Conservation (phyloP, 2,113 vertebrate genomes). For the Arvicanthis niloticus region DNA sequence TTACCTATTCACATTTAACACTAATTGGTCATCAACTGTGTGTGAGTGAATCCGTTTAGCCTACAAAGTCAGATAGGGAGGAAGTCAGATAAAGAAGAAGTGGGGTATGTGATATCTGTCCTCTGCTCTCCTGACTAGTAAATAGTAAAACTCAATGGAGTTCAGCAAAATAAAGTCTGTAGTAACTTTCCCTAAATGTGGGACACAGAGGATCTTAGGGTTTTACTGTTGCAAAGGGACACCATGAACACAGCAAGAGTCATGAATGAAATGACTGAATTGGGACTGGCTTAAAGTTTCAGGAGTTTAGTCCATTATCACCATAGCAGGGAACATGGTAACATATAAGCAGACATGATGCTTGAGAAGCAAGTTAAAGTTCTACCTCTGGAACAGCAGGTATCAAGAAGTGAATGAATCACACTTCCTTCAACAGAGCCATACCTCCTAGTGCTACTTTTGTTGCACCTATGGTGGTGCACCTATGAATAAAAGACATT, state of each 20-base stretch:
- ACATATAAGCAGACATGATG: not conserved
- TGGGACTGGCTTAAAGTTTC: not conserved
- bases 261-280: not conserved
- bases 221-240: not conserved
- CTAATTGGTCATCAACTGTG: not conserved
- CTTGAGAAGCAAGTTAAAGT: not conserved
- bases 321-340: no score
- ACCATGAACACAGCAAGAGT: not conserved
- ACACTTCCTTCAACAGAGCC: not conserved
- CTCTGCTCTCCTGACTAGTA: not conserved
- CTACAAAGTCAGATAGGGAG: not conserved
- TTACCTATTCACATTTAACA: not conserved
- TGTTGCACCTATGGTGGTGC: not conserved
- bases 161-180: not conserved
- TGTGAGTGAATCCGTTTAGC: not conserved
- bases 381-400: not conserved
- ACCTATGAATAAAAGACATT: no score
- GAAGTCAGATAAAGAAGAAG: not conserved
- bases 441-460: not conserved
- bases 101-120: not conserved
- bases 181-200: not conserved
- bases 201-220: not conserved
- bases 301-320: not conserved
- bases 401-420: not conserved
- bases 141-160: not conserved